Conservation (phyloP, 2,797 vertebrate genomes). For the Neoniphon sammara region DNA sequence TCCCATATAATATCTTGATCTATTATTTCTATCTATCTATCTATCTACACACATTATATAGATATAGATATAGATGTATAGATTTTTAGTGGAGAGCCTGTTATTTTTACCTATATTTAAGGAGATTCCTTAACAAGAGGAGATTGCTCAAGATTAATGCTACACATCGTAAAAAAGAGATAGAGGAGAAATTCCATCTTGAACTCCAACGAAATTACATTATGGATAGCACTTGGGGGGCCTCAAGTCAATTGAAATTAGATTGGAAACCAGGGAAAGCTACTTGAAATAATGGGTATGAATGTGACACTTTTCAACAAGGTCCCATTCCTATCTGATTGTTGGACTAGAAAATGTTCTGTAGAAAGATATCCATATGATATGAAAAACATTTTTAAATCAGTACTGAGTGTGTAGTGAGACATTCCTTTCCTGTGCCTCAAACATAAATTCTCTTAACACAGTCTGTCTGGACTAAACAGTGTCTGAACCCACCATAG, state of each 20-base stretch:
- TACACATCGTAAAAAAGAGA: conserved; percentile 21
- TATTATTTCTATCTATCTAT: too few relatives aligned
- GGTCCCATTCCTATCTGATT: not conserved
- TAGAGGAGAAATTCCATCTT: conserved; percentile 33
- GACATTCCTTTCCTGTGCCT: not conserved
- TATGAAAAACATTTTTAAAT: not conserved
- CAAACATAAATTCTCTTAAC: conserved; percentile 5
- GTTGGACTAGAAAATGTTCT: conserved; percentile 2
- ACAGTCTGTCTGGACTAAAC: not conserved
- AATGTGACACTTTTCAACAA: conserved; percentile 19
- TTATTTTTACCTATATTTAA: conserved; percentile 17
- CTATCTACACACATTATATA: too few relatives aligned
- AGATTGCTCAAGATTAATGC: conserved; percentile 47
- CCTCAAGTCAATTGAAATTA: conserved; percentile 45
- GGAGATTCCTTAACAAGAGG: not conserved
- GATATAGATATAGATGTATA: not conserved
- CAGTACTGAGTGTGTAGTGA: conserved; percentile 1
- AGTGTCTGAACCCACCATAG: not conserved
- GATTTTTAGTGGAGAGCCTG: not conserved
- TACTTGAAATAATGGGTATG: conserved; percentile 19
- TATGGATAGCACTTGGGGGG: conserved; percentile 9
- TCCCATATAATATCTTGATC: too few relatives aligned
- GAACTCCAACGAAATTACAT: conserved; percentile 37
- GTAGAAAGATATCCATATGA: not conserved
- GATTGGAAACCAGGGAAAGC: conserved; percentile 24